Base-by-base conservation (phyloP, 2,888 invertebrate species). In the Tortrix viridana region DNA sequence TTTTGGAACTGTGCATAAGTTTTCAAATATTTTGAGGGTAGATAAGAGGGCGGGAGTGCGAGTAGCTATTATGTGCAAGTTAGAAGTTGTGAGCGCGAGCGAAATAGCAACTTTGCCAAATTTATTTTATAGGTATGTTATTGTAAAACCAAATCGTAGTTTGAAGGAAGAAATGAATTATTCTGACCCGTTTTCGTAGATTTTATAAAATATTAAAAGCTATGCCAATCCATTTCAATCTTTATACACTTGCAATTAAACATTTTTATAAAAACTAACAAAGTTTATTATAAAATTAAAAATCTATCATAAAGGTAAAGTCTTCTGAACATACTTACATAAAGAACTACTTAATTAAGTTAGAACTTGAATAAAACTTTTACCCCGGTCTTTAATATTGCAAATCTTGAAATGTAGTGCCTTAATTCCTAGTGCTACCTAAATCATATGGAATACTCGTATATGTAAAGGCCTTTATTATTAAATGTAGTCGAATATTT, bases 1-100 rank as follows among this genome's bases (percentile, higher is more conserved):
- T 50, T 50, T 50, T 5, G 32, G 50, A 50, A 50, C 50, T 7
- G 50, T n/a, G 49, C 49, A 19, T 32, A 37, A 50, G 50, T 50
- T 50, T 50, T 19, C 50, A 50, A 37, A 50, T 50, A 50, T 50
- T 50, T 50, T 50, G 50, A 32, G 49, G 26, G 50, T 50, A 37
- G 50, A 50, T 50, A 37, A 50, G 50, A 50, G 14, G 9, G 7
- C 16, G 20, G 5, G 37, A 9, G 16, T 19, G 9, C 1, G 16
- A 19, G 19, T 14, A 14, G 41, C 41, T 49, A 38, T 37, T 50
- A 37, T 37, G 20, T 14, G 50, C 18, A 14, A 37, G 37, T 50
- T 50, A 18, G 14, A 32, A 37, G 50, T 50, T 50, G 14, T 19
- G 50, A 50, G 50, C 1, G 18, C 12, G 5, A 26, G 18, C 18